These are phyloP conservation scores for Scortum barcoo DNA, from an alignment of 2,113 vertebrate species.

Conservation along the genomic window DNA sequence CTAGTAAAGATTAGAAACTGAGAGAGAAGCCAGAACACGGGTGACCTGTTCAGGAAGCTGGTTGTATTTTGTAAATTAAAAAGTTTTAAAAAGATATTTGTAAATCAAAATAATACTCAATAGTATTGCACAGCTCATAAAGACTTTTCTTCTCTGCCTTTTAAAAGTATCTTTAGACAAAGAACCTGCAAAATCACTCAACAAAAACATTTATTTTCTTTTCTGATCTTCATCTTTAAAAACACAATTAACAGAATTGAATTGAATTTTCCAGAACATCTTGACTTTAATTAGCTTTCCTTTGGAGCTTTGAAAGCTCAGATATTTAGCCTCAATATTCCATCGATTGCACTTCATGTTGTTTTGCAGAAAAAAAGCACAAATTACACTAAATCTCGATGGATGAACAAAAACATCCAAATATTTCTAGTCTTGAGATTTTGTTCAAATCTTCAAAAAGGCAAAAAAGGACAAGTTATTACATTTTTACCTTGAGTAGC, in stretches of 20 bases:
- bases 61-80: background rate
- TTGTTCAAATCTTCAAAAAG: background rate
- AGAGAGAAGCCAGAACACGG: background rate
- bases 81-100: background rate
- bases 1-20: background rate
- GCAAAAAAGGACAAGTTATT: background rate
- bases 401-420: background rate
- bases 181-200: background rate
- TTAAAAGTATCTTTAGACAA: background rate
- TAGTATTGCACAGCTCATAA: no score
- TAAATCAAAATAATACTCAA: no score
- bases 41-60: background rate
- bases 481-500: no score
- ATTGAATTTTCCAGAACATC: background rate
- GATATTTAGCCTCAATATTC: background rate
- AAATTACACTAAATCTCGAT: background rate
- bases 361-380: no score
- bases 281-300: background rate
- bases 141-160: background rate
- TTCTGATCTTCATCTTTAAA: background rate
- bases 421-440: background rate
- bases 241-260: background rate
- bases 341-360: background rate
- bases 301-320: background rate
- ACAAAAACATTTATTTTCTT: background rate